Base-by-base conservation (phyloP, 1,140 invertebrate species). In the Acromyrmex heyeri region DNA sequence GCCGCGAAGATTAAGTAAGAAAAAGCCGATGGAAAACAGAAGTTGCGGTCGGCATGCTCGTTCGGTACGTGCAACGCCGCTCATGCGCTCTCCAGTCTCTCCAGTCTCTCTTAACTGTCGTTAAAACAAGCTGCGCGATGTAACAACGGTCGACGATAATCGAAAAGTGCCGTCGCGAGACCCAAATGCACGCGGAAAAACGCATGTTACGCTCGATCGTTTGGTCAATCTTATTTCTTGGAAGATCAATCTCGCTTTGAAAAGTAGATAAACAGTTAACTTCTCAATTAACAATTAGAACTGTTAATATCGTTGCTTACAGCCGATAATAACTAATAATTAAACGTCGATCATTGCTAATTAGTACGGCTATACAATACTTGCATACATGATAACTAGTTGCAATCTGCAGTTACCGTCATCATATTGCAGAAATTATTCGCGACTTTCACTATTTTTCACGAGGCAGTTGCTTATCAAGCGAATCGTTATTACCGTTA, bases 1-100 rank as follows among this genome's bases (percentile, higher is more conserved):
- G 86, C 88, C 87, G 87, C 59, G 85, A 61, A 50, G 77, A 55
- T 64, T 14, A 89, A 85, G 67, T 81, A 86, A 91, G 90, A 92
- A 93, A 92, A 91, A 92, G 87, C 85, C 86, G 59, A 83, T 86
- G 82, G 90, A 79, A 87, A 86, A 89, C 90, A 88, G 79, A 91
- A 92, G 88, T 93, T 91, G 91, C 90, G 90, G 91, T 88, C 85
- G 78, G 48, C 30, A 6, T 24, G 78, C 38, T 62, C 53, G 82
- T 85, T 61, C 53, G 48, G 24, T 75, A 18, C 21, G 67, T 21
- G 85, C 73, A 78, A 70, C 7, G 7, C 30, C 30, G 30, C 30
- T 34, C 5, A 6, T 7, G 34, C 24, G 75, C 69, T 30, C 27
- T 30, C 27, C 27, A 30, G 55, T 30, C 62, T 55, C 48, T 59